phyloP scores from a whole-genome alignment of 2,113 vertebrate species.

The Atrichornis clamosus region DNA sequence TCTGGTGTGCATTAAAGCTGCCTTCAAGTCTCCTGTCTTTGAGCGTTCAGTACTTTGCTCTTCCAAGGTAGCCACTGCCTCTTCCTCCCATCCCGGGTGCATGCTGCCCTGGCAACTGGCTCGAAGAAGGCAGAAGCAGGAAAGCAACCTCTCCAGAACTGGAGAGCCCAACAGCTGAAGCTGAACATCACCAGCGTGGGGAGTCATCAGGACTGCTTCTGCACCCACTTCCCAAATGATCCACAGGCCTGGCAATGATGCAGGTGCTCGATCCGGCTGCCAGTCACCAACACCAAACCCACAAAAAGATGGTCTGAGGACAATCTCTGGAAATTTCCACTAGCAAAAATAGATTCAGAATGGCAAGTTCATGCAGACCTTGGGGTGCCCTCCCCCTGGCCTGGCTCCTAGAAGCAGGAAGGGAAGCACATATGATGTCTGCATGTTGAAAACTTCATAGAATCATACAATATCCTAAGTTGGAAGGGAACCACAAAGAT shows the following conservation, averaged over 20 bases:
- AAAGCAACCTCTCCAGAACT: not conserved
- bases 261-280: not conserved
- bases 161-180: not conserved
- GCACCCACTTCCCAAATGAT: not conserved
- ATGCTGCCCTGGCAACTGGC: not conserved
- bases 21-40: not conserved
- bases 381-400: not conserved
- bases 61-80: not conserved
- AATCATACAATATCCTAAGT: not conserved
- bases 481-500: not conserved
- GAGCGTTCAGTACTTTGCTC: not conserved
- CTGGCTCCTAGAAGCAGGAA: fast-evolving
- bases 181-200: not conserved
- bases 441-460: not conserved
- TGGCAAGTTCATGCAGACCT: not conserved
- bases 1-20: not conserved
- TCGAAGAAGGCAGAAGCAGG: not conserved
- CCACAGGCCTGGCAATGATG: not conserved
- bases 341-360: not conserved
- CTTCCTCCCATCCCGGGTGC: fast-evolving
- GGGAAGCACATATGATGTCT: not conserved
- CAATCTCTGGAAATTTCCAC: not conserved
- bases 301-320: not conserved
- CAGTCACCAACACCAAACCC: not conserved
- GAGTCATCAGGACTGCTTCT: not conserved